Percentiles rank a stretch among this genome's conserved stretches.
These are phyloP conservation scores for Lithophane ornitopus DNA, from an alignment of 2,888 invertebrate species.

Conservation along the genomic window DNA sequence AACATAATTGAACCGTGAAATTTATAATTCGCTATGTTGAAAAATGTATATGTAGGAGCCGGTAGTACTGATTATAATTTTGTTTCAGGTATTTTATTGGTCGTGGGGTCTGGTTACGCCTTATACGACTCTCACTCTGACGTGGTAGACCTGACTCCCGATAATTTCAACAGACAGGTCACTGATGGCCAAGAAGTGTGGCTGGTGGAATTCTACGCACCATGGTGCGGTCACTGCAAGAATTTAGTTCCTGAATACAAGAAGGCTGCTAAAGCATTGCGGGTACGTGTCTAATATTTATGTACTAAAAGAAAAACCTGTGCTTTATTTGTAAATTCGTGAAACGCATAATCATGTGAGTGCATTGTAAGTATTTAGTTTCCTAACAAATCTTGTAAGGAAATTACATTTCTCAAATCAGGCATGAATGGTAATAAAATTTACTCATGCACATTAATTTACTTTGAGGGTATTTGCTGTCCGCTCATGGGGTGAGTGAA, in stretches of 20 bases:
- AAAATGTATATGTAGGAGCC: conserved; percentile 40
- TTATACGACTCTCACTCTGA: conserved; percentile 93
- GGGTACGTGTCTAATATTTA: conserved; percentile 89
- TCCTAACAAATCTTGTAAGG: conserved; percentile 24
- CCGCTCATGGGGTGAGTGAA: not conserved
- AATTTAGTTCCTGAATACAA: conserved; percentile 97
- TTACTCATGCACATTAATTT: conserved; percentile 5
- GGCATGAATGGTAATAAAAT: conserved; percentile 2
- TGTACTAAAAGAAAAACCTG: not conserved
- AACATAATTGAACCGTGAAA: conserved; percentile 78
- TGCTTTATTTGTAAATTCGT: not conserved
- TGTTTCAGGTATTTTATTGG: conserved; percentile 84
- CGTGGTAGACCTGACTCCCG: conserved; percentile 96
- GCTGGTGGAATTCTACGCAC: conserved; percentile 99
- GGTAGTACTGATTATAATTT: conserved; percentile 52
- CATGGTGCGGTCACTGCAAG: conserved; percentile 99
- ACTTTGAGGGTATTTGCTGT: not conserved
- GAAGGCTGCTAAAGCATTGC: conserved; percentile 97
- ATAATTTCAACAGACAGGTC: conserved; percentile 96
- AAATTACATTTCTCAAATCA: conserved; percentile 22
- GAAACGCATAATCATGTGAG: not conserved
- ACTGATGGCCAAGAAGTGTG: conserved; percentile 96
- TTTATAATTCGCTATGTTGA: conserved; percentile 57
- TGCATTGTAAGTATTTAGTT: not conserved
- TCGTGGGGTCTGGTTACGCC: conserved; percentile 78